Conservation (phyloP, 2,888 invertebrate genomes). For the Halictus ligatus region DNA sequence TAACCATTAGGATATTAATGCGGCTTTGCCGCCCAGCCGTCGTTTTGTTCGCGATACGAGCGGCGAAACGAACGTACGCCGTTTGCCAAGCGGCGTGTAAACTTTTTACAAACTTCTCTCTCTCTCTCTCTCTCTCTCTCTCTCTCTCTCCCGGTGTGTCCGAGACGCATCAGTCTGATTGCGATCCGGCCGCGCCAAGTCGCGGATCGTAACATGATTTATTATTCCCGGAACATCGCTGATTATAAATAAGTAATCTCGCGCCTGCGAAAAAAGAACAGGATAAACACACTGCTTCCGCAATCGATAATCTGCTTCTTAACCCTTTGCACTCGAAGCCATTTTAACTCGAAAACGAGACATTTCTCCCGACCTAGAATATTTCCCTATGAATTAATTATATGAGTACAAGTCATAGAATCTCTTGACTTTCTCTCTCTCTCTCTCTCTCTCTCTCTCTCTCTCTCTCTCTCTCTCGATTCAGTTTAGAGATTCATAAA, state of each 20-base stretch:
- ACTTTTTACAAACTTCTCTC: conserved; percentile 54
- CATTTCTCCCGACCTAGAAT: no score
- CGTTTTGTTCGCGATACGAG: conserved; percentile 43
- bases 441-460: no score
- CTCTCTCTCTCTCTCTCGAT: no score
- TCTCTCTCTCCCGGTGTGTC: neutral
- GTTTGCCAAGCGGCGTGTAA: conserved; percentile 59
- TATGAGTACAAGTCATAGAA: no score
- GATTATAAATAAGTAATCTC: neutral
- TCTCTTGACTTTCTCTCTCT: no score
- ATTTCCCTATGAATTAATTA: no score
- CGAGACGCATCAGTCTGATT: conserved; percentile 58
- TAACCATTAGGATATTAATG: conserved; percentile 68
- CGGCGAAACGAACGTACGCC: conserved; percentile 23
- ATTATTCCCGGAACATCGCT: neutral
- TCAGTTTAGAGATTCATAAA: no score
- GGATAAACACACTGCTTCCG: neutral
- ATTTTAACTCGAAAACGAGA: no score
- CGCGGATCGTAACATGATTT: conserved; percentile 34
- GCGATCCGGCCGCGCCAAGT: conserved; percentile 40
- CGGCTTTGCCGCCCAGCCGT: conserved; percentile 43
- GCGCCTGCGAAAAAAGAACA: neutral
- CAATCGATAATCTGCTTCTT: conserved; percentile 1
- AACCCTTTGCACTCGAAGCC: no score
- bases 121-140: neutral